Evolutionary conservation across 2,888 invertebrate genomes (phyloP).

Genomic region (Spisula solida): DNA sequence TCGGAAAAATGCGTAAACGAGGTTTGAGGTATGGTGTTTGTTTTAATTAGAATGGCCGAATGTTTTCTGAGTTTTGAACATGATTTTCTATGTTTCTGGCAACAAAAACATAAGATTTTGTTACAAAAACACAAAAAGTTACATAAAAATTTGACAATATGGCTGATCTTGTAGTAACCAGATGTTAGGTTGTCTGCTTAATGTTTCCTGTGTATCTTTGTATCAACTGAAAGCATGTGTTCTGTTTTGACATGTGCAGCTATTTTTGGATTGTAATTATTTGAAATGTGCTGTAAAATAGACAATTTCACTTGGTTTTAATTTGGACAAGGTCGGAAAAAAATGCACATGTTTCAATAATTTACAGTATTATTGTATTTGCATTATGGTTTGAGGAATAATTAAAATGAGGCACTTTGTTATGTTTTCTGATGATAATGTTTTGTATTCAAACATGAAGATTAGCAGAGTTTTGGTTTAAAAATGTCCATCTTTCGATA

Average conservation of each 20-base stretch:
- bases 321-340: neutral
- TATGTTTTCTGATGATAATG: neutral
- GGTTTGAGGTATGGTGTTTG: constrained; percentile 26
- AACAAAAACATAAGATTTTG: neutral
- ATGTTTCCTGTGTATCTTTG: neutral
- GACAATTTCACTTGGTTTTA: neutral
- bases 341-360: neutral
- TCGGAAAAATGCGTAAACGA: constrained; percentile 29
- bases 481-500: neutral
- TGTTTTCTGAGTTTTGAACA: neutral
- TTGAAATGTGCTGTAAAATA: neutral
- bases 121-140: neutral
- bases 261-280: neutral
- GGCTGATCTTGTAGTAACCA: neutral
- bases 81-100: neutral
- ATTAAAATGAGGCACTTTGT: neutral
- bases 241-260: neutral
- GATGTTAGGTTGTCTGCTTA: neutral
- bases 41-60: constrained; percentile 2
- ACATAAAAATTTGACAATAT: neutral
- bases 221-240: neutral
- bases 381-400: too few species aligned
- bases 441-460: neutral
- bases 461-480: neutral
- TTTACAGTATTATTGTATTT: too few species aligned